Conservation (phyloP, 2,888 invertebrate genomes). For the Hyppa rectilinea region DNA sequence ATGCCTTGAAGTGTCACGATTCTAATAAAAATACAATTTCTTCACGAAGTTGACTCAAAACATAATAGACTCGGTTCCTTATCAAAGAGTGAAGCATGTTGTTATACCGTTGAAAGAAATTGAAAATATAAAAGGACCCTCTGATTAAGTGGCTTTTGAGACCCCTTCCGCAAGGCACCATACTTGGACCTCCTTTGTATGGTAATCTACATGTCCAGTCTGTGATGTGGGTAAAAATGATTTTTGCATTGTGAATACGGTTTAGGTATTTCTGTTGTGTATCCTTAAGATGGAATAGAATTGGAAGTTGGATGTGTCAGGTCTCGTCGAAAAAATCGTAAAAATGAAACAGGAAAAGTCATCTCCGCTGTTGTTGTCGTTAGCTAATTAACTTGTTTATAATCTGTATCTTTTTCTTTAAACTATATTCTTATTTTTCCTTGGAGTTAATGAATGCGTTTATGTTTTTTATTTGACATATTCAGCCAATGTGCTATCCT, state of each 20-base stretch:
- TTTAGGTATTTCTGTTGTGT: constrained; percentile 41
- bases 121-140: constrained; percentile 66
- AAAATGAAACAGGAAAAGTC: neutral
- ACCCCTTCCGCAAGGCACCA: constrained; percentile 58
- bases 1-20: constrained; percentile 6
- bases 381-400: neutral
- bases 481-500: neutral
- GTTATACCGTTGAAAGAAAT: constrained; percentile 64
- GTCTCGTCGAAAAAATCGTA: constrained; percentile 15
- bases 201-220: constrained; percentile 62
- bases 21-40: constrained; percentile 37
- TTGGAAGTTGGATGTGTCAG: constrained; percentile 19
- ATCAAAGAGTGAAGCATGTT: constrained; percentile 47
- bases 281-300: constrained; percentile 15
- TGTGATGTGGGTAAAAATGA: constrained; percentile 63
- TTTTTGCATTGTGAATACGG: constrained; percentile 48
- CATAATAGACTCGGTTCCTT: constrained; percentile 45
- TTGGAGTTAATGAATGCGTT: neutral
- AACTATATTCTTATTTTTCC: neutral
- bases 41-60: constrained; percentile 39
- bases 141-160: constrained; percentile 66
- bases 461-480: neutral
- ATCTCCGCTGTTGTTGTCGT: neutral
- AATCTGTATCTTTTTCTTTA: neutral
- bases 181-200: constrained; percentile 65